These are phyloP conservation scores for Emydocephalus ijimae DNA, from an alignment of 2,113 vertebrate species.

Conservation along the genomic window DNA sequence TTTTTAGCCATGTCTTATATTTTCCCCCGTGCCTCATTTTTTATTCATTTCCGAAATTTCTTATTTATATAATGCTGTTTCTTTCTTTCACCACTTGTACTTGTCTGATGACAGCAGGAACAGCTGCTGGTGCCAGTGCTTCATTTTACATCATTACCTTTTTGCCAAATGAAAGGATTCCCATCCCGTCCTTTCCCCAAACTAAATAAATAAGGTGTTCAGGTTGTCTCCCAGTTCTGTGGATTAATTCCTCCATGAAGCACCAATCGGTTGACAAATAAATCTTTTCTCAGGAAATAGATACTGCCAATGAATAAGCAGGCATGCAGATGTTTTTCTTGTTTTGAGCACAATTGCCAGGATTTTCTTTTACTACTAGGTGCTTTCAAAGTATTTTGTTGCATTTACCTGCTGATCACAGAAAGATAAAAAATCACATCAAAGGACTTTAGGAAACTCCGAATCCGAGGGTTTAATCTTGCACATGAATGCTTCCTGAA, in stretches of 20 bases:
- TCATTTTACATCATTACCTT: conserved; percentile 15
- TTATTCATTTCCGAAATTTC: conserved; percentile 23
- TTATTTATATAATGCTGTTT: conserved; percentile 8
- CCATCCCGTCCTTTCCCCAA: neutral
- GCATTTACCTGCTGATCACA: neutral
- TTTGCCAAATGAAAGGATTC: conserved; percentile 25
- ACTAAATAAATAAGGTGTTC: neutral
- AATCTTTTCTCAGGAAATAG: conserved; percentile 9
- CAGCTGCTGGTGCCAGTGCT: conserved; percentile 3
- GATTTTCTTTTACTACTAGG: neutral
- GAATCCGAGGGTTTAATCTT: neutral
- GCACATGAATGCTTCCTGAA: neutral
- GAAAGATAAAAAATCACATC: neutral
- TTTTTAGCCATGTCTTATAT: conserved; percentile 8
- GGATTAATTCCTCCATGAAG: conserved; percentile 34
- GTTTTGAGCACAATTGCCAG: conserved; percentile 4
- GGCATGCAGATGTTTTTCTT: neutral
- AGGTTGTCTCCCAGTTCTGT: conserved; percentile 1
- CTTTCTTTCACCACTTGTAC: conserved; percentile 17
- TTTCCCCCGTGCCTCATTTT: neutral
- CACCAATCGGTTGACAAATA: conserved; percentile 15
- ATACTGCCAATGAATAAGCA: conserved; percentile 22
- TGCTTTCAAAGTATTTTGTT: neutral
- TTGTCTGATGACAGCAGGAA: conserved; percentile 16
- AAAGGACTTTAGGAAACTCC: neutral